phyloP scores from a whole-genome alignment of 2,113 vertebrate species.

The Callorhinus ursinus region DNA sequence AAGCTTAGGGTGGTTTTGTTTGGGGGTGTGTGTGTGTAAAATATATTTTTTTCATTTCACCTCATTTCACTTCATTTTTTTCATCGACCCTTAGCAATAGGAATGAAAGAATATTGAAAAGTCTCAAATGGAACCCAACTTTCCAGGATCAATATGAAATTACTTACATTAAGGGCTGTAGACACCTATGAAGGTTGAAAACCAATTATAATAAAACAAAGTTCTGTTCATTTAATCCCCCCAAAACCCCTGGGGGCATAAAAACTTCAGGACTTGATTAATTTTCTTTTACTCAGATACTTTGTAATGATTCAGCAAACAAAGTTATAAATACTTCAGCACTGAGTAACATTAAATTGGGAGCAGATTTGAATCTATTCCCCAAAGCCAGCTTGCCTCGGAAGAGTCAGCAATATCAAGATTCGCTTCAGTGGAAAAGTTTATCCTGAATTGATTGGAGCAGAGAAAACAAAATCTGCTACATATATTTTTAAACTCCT shows the following conservation, averaged over 20 bases:
- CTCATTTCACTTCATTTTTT: not conserved
- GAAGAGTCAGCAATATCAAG: not conserved
- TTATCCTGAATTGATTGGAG: slow-evolving; percentile 60
- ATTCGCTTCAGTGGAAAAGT: slow-evolving; percentile 39
- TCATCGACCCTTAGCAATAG: not conserved
- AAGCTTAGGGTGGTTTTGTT: not conserved
- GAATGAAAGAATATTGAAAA: slow-evolving; percentile 37
- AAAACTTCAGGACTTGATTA: slow-evolving; percentile 68
- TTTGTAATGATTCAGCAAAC: slow-evolving; percentile 65
- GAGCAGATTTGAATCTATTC: not conserved
- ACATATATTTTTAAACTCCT: not conserved
- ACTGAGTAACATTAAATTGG: slow-evolving; percentile 58
- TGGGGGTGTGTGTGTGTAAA: not conserved
- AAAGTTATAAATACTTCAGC: slow-evolving; percentile 52
- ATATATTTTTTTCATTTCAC: not conserved
- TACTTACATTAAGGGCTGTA: not conserved
- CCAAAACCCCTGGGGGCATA: slow-evolving; percentile 47
- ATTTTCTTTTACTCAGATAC: slow-evolving; percentile 57
- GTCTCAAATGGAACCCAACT: slow-evolving; percentile 43
- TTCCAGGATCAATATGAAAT: slow-evolving; percentile 20
- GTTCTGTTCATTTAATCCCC: slow-evolving; percentile 23
- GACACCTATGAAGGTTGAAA: slow-evolving; percentile 16
- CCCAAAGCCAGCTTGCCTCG: not conserved
- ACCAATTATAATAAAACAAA: slow-evolving; percentile 40
- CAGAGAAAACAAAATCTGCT: slow-evolving; percentile 54